phyloP scores from a whole-genome alignment of 1,140 invertebrate genomes.

The Sipha flava region DNA sequence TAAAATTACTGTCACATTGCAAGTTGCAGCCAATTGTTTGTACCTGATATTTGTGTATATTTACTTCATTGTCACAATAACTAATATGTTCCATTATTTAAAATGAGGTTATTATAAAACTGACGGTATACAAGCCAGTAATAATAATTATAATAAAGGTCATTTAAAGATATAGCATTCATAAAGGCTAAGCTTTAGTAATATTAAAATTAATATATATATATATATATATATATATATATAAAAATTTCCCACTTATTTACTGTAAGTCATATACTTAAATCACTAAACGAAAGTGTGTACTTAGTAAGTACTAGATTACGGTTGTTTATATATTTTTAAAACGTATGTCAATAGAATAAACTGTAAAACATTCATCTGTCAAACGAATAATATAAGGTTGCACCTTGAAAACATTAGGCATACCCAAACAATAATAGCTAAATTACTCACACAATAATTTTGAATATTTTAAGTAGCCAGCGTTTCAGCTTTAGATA shows the following conservation, averaged over 20 bases:
- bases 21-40: not conserved
- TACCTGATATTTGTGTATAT: not conserved
- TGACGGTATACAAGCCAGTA: too few species aligned
- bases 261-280: not conserved
- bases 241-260: too few species aligned
- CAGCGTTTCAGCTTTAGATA: not conserved
- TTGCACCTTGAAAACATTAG: conserved; percentile 21
- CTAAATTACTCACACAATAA: not conserved
- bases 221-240: not conserved
- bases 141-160: not conserved
- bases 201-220: not conserved
- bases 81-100: not conserved
- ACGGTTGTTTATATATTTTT: not conserved
- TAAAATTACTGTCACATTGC: not conserved
- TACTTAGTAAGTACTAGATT: not conserved
- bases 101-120: not conserved
- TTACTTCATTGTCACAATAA: not conserved
- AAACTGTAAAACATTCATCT: not conserved
- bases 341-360: not conserved
- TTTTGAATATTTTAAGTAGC: conserved; percentile 27
- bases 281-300: not conserved
- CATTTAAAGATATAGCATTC: not conserved
- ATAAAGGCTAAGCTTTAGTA: not conserved
- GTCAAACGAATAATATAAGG: not conserved
- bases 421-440: not conserved